phyloP scores from a whole-genome alignment of 2,113 vertebrate species.

The Phaetusa simplex region DNA sequence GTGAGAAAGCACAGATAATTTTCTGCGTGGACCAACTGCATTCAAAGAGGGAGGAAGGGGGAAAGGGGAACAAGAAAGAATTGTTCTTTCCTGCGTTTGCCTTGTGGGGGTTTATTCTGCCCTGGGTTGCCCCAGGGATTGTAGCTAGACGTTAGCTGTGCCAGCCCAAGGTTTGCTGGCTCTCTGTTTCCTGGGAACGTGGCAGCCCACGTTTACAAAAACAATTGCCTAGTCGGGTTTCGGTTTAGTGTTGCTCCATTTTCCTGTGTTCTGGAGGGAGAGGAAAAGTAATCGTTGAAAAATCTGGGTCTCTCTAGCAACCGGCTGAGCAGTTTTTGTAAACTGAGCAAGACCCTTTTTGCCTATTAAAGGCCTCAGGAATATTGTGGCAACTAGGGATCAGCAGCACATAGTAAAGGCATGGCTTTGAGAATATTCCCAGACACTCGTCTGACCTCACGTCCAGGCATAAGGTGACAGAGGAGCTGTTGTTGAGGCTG shows the following conservation, averaged over 20 bases:
- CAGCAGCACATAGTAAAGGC: not conserved
- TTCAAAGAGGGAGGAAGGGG: not conserved
- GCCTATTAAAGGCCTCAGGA: not conserved
- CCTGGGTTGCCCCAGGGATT: not conserved
- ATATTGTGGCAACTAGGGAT: not conserved
- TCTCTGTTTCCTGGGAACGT: not conserved
- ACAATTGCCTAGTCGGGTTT: not conserved
- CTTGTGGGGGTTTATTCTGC: not conserved
- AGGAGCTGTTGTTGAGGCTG: not conserved
- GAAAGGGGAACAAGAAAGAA: not conserved
- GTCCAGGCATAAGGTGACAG: not conserved
- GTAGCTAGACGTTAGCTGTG: not conserved
- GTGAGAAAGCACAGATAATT: not conserved
- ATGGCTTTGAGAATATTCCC: not conserved
- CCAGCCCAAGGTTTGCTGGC: not conserved
- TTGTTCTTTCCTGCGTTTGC: not conserved
- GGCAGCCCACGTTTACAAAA: not conserved
- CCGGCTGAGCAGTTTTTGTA: not conserved
- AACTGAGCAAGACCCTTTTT: not conserved
- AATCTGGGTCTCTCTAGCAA: not conserved
- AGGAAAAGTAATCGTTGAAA: not conserved
- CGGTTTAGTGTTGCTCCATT: not conserved
- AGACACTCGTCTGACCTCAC: not conserved
- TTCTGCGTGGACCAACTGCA: not conserved
- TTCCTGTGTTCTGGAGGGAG: not conserved